Percentiles rank a stretch among this genome's conserved stretches.
These are phyloP conservation scores for Drosophila mulleri DNA, from an alignment of 2,888 invertebrate species.

Conservation along the genomic window DNA sequence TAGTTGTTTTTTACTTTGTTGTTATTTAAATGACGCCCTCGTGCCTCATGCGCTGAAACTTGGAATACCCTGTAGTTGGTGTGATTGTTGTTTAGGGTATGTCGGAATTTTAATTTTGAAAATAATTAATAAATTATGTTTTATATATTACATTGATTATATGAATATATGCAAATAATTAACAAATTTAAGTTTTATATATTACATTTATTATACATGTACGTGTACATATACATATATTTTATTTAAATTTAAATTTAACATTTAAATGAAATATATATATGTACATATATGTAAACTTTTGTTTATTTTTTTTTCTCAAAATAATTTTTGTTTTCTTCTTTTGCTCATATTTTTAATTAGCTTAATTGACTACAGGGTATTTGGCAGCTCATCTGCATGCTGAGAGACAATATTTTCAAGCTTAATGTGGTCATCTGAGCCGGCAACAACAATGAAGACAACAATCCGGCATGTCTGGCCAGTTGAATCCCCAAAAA, in stretches of 20 bases:
- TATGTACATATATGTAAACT: too few species aligned
- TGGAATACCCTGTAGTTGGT: constrained; percentile 26
- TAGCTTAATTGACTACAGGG: constrained; percentile 10
- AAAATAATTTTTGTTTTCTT: too few species aligned
- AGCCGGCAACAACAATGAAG: constrained; percentile 40
- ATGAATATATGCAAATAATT: too few species aligned
- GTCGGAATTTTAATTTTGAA: too few species aligned
- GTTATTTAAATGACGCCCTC: constrained; percentile 77
- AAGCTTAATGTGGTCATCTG: constrained; percentile 72
- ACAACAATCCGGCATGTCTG: constrained; percentile 64
- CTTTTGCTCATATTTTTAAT: too few species aligned
- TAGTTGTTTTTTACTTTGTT: constrained; percentile 73
- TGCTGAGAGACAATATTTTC: constrained; percentile 8
- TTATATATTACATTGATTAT: too few species aligned
- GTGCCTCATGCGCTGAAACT: constrained; percentile 47
- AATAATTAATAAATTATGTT: background rate
- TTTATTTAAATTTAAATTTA: too few species aligned
- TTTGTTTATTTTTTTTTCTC: too few species aligned
- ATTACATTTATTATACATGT: background rate
- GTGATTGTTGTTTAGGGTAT: background rate
- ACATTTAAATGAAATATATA: too few species aligned
- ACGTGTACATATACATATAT: too few species aligned
- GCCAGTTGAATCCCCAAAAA: constrained; percentile 64
- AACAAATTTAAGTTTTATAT: too few species aligned
- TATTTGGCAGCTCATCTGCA: constrained; percentile 13